Evolutionary conservation across 2,797 vertebrate genomes (phyloP).

Genomic region (Acanthis flammea): DNA sequence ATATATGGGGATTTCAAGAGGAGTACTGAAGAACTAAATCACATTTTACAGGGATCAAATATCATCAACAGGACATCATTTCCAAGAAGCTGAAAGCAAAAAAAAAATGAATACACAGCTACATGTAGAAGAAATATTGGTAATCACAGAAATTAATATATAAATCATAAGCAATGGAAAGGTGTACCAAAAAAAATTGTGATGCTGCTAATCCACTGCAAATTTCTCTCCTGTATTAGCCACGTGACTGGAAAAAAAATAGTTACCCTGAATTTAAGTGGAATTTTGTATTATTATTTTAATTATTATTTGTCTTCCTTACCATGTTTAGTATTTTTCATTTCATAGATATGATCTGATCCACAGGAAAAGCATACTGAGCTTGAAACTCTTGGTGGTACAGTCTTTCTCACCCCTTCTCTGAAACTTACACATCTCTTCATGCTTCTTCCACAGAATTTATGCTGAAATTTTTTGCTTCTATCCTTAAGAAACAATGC

Average conservation of each 20-base stretch:
- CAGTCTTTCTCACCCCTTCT: not conserved
- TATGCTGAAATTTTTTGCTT: not conserved
- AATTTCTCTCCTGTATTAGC: not conserved
- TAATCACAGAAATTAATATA: not conserved
- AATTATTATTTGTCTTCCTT: not conserved
- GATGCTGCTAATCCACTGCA: not conserved
- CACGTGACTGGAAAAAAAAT: fast-evolving
- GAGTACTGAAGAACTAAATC: not conserved
- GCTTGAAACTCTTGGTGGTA: not conserved
- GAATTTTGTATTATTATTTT: not conserved
- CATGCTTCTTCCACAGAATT: not conserved
- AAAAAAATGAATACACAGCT: not conserved
- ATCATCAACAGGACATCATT: not conserved
- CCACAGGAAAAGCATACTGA: not conserved
- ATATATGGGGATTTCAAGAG: not conserved
- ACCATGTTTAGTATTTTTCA: not conserved
- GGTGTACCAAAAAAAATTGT: not conserved
- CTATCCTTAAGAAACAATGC: not conserved
- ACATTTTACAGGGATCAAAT: not conserved
- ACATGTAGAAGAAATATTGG: not conserved
- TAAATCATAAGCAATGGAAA: not conserved
- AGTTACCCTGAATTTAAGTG: not conserved
- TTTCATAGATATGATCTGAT: not conserved
- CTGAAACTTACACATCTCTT: not conserved
- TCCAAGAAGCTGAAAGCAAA: not conserved